phyloP scores from a whole-genome alignment of 1,140 invertebrate genomes.

The Calephelis virginiensis region DNA sequence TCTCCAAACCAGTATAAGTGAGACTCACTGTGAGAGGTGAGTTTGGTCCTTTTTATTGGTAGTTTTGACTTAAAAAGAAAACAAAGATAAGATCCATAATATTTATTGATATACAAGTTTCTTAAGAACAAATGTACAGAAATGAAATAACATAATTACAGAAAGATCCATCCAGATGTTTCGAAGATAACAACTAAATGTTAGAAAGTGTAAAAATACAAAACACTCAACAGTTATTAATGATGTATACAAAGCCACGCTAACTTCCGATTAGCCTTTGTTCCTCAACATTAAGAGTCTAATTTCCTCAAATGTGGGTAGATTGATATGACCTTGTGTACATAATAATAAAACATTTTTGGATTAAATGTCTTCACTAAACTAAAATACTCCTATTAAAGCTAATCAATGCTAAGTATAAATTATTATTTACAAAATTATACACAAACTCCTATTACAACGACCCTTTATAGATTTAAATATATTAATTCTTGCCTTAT shows the following conservation, averaged over 20 bases:
- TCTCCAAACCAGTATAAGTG: no score
- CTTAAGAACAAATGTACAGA: constrained; percentile 60
- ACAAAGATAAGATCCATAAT: constrained; percentile 43
- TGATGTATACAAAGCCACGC: constrained; percentile 30
- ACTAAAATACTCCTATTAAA: constrained; percentile 72
- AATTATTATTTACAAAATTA: constrained; percentile 75
- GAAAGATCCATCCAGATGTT: constrained; percentile 28
- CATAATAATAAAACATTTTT: constrained; percentile 61
- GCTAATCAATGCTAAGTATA: constrained; percentile 66
- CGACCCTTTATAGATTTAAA: constrained; percentile 11
- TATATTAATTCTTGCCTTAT: constrained; percentile 14
- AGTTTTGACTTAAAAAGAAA: constrained; percentile 25
- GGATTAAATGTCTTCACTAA: constrained; percentile 60
- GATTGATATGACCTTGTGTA: constrained; percentile 19
- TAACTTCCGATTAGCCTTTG: no score
- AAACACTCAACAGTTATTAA: constrained; percentile 35
- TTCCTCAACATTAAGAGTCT: neutral
- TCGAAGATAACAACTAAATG: constrained; percentile 20
- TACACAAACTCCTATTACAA: constrained; percentile 46
- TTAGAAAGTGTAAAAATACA: constrained; percentile 48
- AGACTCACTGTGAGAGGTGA: no score
- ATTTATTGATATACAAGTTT: constrained; percentile 64
- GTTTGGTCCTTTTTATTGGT: no score
- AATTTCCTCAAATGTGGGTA: neutral
- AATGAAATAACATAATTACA: constrained; percentile 40